phyloP scores from a whole-genome alignment of 2,888 invertebrate genomes.

The Oeneis ivallda region DNA sequence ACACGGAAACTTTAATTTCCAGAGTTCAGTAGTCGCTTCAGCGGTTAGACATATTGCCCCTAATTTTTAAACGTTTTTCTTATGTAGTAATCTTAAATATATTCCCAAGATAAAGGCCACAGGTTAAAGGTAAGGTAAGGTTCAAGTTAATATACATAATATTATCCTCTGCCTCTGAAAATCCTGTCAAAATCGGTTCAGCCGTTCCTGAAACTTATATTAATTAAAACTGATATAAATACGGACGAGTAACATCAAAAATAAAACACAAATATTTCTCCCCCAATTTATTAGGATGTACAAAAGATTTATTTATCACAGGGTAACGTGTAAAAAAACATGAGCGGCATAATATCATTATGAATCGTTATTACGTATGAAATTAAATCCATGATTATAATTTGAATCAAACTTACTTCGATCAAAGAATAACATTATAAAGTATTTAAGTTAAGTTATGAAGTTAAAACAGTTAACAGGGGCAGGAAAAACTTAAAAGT shows the following conservation, averaged over 20 bases:
- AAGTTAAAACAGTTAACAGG: neutral
- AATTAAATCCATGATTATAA: neutral
- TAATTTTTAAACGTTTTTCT: no score
- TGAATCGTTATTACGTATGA: constrained; percentile 1
- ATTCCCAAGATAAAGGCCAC: no score
- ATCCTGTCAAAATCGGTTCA: no score
- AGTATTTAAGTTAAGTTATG: neutral
- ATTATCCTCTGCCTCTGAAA: no score
- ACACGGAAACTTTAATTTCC: no score
- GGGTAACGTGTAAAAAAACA: constrained; percentile 56
- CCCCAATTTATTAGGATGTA: constrained; percentile 39
- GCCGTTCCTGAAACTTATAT: no score
- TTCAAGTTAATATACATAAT: no score
- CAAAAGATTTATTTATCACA: constrained; percentile 73
- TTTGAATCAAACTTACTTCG: neutral
- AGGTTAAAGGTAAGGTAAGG: no score
- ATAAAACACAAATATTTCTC: constrained; percentile 41
- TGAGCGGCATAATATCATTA: constrained; percentile 14
- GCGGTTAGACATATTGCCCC: no score
- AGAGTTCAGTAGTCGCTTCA: no score
- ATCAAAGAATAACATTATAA: neutral
- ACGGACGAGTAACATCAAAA: neutral
- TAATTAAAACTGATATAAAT: no score
- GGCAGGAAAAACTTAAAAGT: constrained; percentile 6
- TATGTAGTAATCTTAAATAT: no score